Percentiles rank a stretch among this genome's conserved stretches.
These are phyloP conservation scores for Daphoenositta chrysoptera DNA, from an alignment of 2,113 vertebrate species.

Conservation along the genomic window DNA sequence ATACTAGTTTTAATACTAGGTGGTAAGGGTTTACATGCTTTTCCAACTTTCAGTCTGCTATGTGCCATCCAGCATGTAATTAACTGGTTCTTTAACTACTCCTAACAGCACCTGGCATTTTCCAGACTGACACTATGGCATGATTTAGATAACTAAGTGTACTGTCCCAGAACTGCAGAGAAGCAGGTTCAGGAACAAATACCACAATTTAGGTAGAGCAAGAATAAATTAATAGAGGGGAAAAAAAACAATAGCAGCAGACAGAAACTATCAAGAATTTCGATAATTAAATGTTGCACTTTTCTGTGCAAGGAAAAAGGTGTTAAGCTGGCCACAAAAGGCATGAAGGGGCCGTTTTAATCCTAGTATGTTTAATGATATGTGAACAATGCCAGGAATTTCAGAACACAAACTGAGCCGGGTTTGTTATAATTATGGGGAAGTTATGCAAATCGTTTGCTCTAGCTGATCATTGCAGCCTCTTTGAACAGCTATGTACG, in stretches of 20 bases:
- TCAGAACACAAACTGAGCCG: background rate
- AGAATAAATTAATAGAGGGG: background rate
- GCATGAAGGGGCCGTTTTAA: background rate
- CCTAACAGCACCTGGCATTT: background rate
- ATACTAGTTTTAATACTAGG: background rate
- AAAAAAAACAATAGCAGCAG: background rate
- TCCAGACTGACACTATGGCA: background rate
- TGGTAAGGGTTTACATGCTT: background rate
- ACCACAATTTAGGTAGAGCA: background rate
- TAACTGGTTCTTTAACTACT: background rate
- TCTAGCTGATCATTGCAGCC: background rate
- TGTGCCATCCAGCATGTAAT: accelerated
- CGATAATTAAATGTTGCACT: background rate
- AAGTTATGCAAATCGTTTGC: background rate
- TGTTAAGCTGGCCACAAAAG: background rate
- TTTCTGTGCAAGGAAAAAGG: background rate
- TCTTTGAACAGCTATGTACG: background rate
- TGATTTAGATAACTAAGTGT: background rate
- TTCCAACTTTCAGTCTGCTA: background rate
- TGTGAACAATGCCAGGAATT: background rate
- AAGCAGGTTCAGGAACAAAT: background rate
- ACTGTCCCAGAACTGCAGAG: background rate
- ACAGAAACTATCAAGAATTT: background rate
- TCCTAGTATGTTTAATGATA: background rate
- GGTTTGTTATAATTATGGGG: background rate